Evolutionary conservation across 1,140 invertebrate species (phyloP).

Genomic region (Dendroctonus valens): DNA sequence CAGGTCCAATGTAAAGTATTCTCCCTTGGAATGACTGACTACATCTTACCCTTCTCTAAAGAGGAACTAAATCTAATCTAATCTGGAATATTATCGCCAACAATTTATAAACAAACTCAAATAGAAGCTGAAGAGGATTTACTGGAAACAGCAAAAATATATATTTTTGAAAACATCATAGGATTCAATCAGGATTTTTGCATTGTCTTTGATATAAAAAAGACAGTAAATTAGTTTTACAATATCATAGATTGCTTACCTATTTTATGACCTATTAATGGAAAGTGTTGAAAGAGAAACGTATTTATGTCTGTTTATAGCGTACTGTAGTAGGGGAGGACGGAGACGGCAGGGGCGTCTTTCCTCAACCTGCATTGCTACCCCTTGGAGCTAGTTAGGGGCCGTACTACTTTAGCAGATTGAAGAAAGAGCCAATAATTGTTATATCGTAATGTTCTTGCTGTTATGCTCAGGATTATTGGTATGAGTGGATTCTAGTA

Average conservation of each 20-base stretch:
- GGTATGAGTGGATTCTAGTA: slow-evolving; percentile 13
- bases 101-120: no score
- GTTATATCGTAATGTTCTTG: slow-evolving; percentile 39
- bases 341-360: slow-evolving; percentile 36
- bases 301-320: slow-evolving; percentile 51
- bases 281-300: slow-evolving; percentile 49
- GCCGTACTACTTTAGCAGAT: slow-evolving; percentile 47
- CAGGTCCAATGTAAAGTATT: no score
- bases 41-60: no score
- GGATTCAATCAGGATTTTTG: no score
- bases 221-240: neutral
- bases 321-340: slow-evolving; percentile 49
- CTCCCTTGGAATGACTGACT: no score
- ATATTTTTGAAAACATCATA: no score
- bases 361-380: slow-evolving; percentile 44
- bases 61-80: no score
- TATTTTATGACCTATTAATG: slow-evolving; percentile 42
- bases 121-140: no score
- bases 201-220: neutral
- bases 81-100: no score
- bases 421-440: slow-evolving; percentile 36
- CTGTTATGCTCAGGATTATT: slow-evolving; percentile 35
- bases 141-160: no score
- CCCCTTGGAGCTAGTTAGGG: slow-evolving; percentile 41
- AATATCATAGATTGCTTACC: neutral